Base-by-base conservation (phyloP, 2,888 invertebrate species). In the Tillus elongatus region DNA sequence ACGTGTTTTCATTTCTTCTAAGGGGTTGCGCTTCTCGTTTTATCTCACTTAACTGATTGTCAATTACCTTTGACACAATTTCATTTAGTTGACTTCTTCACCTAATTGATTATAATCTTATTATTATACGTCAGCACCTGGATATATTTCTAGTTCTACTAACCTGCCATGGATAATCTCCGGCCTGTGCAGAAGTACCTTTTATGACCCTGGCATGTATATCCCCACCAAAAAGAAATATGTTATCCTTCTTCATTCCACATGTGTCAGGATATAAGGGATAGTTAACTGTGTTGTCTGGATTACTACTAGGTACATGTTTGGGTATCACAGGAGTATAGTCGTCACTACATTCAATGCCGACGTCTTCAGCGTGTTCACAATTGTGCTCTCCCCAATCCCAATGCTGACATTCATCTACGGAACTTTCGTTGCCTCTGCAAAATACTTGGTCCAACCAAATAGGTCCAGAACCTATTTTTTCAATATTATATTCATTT, bases 151-250 rank as follows among this genome's bases (percentile, higher is more conserved):
- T 26, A 30, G 13, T 30, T 12, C 26, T 35, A n/a, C n/a, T n/a
- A 58, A 79, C 81, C 70, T 82, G 82, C 84, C 84, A 85, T 2
- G 84, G 84, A 61, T 80, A 79, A 10, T 77, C 73, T 2, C 83
- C 83, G 15, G 69, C 69, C 4, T 66, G 67, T 0, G 82, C 77
- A 8, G 71, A 56, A 13, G 71, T 69, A 3, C 81, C 80, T 39
- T 71, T 69, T 2, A 82, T 72, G 1, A 83, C 77, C 51, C 76
- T 68, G 37, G 71, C 69, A 16, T 72, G 67, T 13, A 71, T 64
- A 15, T 63, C 65, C 42, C 68, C 69, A 10, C 56, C 44, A 12
- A 46, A 31, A 10, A 54, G 46, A 37, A 70, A 68, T 27, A 67
- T 62, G 46, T 68, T 68, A 45, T 72, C 67, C 30, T 63, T 58